Evolutionary conservation across 2,113 vertebrate species (phyloP), one percentile per base, ranked within the genome.

Genomic region (Halichoeres trimaculatus): DNA sequence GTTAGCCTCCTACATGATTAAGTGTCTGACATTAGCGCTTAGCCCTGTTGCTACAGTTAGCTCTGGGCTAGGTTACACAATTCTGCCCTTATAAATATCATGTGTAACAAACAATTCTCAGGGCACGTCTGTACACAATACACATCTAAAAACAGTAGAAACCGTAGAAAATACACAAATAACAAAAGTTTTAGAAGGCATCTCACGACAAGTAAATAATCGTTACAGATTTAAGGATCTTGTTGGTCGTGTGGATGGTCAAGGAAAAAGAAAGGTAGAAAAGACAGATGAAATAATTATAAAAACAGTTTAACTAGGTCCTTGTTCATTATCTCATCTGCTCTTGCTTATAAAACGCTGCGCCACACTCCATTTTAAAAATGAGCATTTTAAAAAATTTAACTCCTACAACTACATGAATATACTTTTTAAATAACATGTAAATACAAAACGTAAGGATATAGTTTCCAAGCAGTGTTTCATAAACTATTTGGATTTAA

Each of bases 141-240:
- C 55, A 80, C 19, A 20, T 75, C 54, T 75, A 84, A 61, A 84
- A 87, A 81, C 74, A 72, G 78, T 84, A 84, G 45, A 87, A 87
- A 87, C 43, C n/a, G 78, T 81, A 87, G 59, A 87, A 87, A 87
- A 81, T 59, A 66, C 67, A 83, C 50, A 74, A 43, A 55, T 50
- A 68, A 69, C 41, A 35, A 55, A 72, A 72, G 22, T 58, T 26
- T 38, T n/a, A 51, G 30, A 78, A 78, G 53, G 67, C 62, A 70
- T 80, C 58, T 43, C 14, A 51, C 62, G 16, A 40, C 19, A 16
- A 20, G 24, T 36, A 26, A 53, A 53, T 52, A 47, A 69, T 10
- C 36, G 17, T 17, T 10, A 19, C 30, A 65, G 52, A 0, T 34
- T 55, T 17, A 55, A 64, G 45, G 20, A 24, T 48, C 23, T 12